phyloP scores from a whole-genome alignment of 2,888 invertebrate genomes.

The Coecobrya sp. region DNA sequence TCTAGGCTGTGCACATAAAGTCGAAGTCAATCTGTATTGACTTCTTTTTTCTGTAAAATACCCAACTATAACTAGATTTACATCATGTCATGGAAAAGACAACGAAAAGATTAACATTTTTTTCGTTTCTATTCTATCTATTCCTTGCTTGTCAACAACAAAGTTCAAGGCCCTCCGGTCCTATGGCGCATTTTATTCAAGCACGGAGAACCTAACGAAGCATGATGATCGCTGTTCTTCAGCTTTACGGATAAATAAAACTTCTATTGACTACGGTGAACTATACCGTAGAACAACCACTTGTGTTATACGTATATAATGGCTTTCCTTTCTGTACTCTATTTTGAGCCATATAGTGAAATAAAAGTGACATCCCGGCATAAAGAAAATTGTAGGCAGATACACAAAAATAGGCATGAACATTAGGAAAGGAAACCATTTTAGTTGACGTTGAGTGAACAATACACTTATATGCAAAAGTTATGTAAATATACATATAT shows the following conservation, averaged over 20 bases:
- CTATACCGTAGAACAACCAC: background rate
- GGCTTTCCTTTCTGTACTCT: no score
- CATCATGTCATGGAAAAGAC: slow-evolving; percentile 36
- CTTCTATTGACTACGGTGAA: background rate
- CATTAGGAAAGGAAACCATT: background rate
- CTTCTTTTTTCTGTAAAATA: background rate
- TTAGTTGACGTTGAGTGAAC: background rate
- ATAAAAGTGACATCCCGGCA: background rate
- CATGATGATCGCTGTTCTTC: slow-evolving; percentile 36
- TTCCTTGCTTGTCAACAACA: slow-evolving; percentile 59
- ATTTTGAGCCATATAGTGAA: no score
- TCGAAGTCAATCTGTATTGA: background rate
- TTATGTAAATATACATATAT: no score
- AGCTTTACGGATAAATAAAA: background rate
- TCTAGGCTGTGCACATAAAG: background rate
- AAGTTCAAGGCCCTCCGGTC: slow-evolving; percentile 73
- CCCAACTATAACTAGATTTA: slow-evolving; percentile 32
- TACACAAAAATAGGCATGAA: background rate
- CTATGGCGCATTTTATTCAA: slow-evolving; percentile 22
- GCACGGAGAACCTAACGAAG: slow-evolving; percentile 57
- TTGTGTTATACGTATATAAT: background rate
- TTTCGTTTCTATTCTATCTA: slow-evolving; percentile 29
- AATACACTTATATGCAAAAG: background rate
- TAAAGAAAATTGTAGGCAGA: background rate
- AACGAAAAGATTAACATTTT: slow-evolving; percentile 51